These are phyloP conservation scores for Peucedramus taeniatus DNA, from an alignment of 2,113 vertebrate species.

Conservation along the genomic window DNA sequence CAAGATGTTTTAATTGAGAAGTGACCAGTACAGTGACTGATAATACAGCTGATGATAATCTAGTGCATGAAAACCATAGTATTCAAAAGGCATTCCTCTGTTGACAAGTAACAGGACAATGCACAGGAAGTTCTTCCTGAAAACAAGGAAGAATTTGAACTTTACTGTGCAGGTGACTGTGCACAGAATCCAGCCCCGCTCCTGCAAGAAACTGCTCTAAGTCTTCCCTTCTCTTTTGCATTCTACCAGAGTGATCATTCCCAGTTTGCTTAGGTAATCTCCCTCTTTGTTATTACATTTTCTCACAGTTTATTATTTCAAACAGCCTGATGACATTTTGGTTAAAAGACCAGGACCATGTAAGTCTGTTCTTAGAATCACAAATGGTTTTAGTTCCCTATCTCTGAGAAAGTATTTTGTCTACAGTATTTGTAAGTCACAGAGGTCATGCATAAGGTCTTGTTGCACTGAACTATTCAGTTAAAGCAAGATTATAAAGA, in stretches of 20 bases:
- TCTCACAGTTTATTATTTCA: background rate
- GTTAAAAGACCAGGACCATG: background rate
- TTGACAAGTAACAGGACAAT: background rate
- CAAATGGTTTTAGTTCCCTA: background rate
- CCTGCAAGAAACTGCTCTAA: background rate
- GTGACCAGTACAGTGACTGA: background rate
- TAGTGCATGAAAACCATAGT: background rate
- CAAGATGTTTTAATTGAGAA: background rate
- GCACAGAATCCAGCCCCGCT: background rate
- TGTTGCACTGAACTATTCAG: background rate
- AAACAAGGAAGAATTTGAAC: background rate
- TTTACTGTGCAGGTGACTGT: background rate
- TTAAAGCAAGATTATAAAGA: background rate
- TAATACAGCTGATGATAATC: background rate
- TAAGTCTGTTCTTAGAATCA: background rate
- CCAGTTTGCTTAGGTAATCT: background rate
- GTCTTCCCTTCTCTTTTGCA: accelerated
- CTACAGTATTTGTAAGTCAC: background rate
- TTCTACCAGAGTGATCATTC: background rate
- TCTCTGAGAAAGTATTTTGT: background rate
- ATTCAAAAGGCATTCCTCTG: background rate
- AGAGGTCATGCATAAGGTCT: background rate
- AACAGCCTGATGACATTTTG: background rate
- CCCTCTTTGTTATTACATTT: background rate
- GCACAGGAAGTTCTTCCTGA: background rate